Evolutionary conservation across 2,888 invertebrate genomes (phyloP).

Genomic region (Drosophila falleni): DNA sequence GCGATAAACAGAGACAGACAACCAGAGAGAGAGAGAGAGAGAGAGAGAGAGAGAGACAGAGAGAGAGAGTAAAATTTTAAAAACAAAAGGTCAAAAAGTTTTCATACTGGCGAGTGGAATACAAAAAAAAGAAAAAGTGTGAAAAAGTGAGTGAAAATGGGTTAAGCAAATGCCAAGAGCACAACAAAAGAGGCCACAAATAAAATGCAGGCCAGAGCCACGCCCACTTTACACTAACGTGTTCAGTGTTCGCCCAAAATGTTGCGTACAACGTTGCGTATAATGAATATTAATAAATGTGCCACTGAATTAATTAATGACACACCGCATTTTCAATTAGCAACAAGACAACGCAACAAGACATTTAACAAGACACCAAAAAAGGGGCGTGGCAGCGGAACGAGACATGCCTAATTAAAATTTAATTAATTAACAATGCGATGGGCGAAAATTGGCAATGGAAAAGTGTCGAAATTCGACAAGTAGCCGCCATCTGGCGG

Average conservation of each 20-base stretch:
- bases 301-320: conserved; percentile 69
- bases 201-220: conserved; percentile 54
- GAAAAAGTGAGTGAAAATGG: conserved; percentile 55
- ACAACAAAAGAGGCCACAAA: conserved; percentile 53
- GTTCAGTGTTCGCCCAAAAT: not conserved
- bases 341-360: conserved; percentile 51
- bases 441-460: conserved; percentile 33
- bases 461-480: conserved; percentile 39
- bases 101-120: conserved; percentile 1
- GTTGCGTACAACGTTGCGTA: conserved; percentile 58
- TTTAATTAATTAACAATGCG: conserved; percentile 77
- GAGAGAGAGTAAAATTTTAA: conserved; percentile 4
- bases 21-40: not conserved
- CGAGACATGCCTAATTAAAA: conserved; percentile 65
- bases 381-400: not conserved
- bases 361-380: conserved; percentile 54
- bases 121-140: conserved; percentile 25
- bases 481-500: conserved; percentile 56
- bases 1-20: conserved; percentile 20
- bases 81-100: conserved; percentile 75
- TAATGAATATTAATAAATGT: conserved; percentile 78
- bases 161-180: conserved; percentile 67
- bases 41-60: not conserved
- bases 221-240: conserved; percentile 27
- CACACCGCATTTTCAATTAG: conserved; percentile 66